Conservation (phyloP, 2,888 invertebrate genomes). For the Gisinianus flammeolus region DNA sequence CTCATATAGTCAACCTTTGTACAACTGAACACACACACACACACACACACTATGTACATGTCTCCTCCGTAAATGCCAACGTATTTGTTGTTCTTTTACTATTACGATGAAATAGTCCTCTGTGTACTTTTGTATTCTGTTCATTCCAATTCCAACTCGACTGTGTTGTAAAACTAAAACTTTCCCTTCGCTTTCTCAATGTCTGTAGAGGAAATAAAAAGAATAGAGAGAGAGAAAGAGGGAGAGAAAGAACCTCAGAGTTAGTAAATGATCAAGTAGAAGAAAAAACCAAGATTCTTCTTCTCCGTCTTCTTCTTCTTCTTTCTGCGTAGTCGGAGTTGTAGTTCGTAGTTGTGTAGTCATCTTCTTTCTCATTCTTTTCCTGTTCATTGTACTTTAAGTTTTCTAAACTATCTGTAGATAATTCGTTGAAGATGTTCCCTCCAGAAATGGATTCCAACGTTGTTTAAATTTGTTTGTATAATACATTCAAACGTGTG, state of each 20-base stretch:
- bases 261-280: constrained; percentile 20
- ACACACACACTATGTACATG: background rate
- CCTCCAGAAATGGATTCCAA: constrained; percentile 4
- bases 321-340: background rate
- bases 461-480: constrained; percentile 30
- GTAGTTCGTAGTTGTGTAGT: background rate
- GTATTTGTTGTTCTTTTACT: background rate
- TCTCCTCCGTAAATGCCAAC: background rate
- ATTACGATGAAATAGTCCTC: background rate
- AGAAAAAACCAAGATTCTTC: background rate
- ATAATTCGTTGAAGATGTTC: constrained; percentile 17
- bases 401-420: background rate
- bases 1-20: background rate
- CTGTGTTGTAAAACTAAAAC: background rate
- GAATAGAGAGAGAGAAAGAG: background rate
- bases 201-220: constrained; percentile 9
- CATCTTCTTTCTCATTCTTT: background rate
- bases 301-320: background rate
- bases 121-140: background rate
- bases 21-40: background rate
- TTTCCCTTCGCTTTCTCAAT: constrained; percentile 10
- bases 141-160: background rate
- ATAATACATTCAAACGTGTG: background rate
- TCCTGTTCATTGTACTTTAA: background rate
- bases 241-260: background rate